These are phyloP conservation scores for Lamprotornis superbus DNA, from an alignment of 2,113 vertebrate genomes.

Conservation along the genomic window DNA sequence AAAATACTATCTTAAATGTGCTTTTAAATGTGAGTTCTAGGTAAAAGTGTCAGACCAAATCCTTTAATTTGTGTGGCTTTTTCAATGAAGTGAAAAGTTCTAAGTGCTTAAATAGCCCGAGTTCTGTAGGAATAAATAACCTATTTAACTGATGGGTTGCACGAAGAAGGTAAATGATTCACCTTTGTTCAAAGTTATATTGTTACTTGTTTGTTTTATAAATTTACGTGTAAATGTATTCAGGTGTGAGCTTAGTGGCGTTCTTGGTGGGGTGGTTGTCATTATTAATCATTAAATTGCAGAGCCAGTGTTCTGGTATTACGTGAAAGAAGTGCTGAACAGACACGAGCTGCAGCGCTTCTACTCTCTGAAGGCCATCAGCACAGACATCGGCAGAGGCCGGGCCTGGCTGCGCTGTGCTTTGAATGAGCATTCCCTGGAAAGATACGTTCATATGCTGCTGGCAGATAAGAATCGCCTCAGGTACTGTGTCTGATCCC, in stretches of 20 bases:
- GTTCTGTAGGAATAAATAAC: constrained; percentile 14
- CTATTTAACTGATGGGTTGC: neutral
- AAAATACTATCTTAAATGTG: neutral
- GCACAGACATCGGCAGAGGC: constrained; percentile 86
- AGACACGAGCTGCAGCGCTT: constrained; percentile 94
- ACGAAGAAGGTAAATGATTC: neutral
- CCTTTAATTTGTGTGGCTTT: neutral
- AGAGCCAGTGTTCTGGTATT: constrained; percentile 96
- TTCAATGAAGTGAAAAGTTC: neutral
- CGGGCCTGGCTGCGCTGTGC: constrained; percentile 97
- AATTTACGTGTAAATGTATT: neutral
- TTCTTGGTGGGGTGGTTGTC: neutral
- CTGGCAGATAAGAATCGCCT: constrained; percentile 87
- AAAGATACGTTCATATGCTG: constrained; percentile 90
- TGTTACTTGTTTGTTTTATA: neutral
- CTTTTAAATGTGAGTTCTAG: constrained; percentile 15
- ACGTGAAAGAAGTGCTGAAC: constrained; percentile 94
- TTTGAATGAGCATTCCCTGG: constrained; percentile 94
- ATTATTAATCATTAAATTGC: neutral
- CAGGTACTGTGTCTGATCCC: constrained; percentile 70
- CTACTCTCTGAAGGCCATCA: constrained; percentile 86
- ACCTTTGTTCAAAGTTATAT: neutral
- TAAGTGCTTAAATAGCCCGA: neutral
- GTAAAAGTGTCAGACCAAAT: neutral
- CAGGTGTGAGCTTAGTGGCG: neutral